Evolutionary conservation across 2,888 invertebrate species (phyloP), one percentile per base, ranked within the genome.

Genomic region (Noctua comes): DNA sequence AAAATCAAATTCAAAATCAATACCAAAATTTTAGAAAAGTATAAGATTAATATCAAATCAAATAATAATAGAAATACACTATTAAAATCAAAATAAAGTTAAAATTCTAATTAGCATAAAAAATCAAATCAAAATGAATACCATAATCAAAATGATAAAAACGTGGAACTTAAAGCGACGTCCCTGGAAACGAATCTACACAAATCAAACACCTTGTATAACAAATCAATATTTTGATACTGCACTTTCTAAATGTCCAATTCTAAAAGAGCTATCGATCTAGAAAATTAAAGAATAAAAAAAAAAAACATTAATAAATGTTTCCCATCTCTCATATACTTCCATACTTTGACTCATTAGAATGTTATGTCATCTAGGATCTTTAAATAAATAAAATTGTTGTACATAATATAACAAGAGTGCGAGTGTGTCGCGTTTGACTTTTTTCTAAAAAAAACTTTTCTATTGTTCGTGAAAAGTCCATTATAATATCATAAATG

Each of bases 281-380:
- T 76, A 76, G 59, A 78, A 73, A 82, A 65, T 40, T n/a, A 66
- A 79, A 62, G 46, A 27, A 62, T 54, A 24, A 31, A 51, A 36
- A 31, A 51, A 36, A 36, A 76, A 31, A 65, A 76, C 68, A 74
- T 86, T 75, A 69, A 13, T 24, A 36, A 75, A 72, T 74, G 68
- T 82, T 79, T 80, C 40, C 62, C 79, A 82, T 83, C 43, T 77
- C 74, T 76, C 76, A 76, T 84, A 80, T 73, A 84, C 80, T 84
- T 88, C 82, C 73, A 83, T 82, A 70, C 82, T 85, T 88, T 83
- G 85, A 90, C 90, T 90, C 89, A 88, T 84, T 91, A 84, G 82
- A 76, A 76, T 69, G 71, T 82, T 85, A 86, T 73, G 62, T 88
- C 79, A 72, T 83, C 46, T 89, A 89, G 79, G 84, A 54, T 84